These are phyloP conservation scores for Eriosoma lanigerum DNA, from an alignment of 1,140 invertebrate genomes.

Conservation along the genomic window DNA sequence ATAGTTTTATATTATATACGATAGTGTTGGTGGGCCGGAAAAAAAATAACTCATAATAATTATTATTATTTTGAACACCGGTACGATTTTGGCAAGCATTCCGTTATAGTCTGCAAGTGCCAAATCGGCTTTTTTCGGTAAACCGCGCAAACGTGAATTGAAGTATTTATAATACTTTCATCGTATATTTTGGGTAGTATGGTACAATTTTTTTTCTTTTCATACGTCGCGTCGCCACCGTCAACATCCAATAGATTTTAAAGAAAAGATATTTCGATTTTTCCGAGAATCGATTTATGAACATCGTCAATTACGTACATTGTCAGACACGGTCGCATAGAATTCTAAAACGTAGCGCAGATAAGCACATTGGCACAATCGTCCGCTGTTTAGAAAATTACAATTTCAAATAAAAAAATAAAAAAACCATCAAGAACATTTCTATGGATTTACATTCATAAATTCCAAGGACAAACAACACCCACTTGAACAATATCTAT, in stretches of 20 bases:
- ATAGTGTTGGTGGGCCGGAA: not conserved
- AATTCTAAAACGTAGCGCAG: not conserved
- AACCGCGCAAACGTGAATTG: not conserved
- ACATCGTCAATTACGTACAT: not conserved
- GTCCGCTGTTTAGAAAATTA: not conserved
- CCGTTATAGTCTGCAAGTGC: not conserved
- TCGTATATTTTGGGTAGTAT: no score
- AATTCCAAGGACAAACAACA: not conserved
- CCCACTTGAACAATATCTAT: not conserved
- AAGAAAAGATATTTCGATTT: not conserved
- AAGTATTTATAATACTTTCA: constrained; percentile 10
- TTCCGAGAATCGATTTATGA: constrained; percentile 1
- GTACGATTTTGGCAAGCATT: not conserved
- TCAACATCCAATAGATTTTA: not conserved
- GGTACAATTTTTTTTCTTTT: not conserved
- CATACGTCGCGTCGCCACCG: not conserved
- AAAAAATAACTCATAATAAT: not conserved
- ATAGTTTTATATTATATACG: no score
- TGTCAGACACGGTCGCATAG: not conserved
- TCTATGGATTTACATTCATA: not conserved
- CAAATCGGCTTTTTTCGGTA: not conserved
- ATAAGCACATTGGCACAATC: constrained; percentile 19
- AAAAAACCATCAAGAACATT: not conserved
- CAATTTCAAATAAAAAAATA: no score
- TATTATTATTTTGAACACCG: not conserved